These are phyloP conservation scores for Halichondria panicea DNA, from an alignment of 37 sponge, comb jelly and placozoan species.

Conservation along the genomic window DNA sequence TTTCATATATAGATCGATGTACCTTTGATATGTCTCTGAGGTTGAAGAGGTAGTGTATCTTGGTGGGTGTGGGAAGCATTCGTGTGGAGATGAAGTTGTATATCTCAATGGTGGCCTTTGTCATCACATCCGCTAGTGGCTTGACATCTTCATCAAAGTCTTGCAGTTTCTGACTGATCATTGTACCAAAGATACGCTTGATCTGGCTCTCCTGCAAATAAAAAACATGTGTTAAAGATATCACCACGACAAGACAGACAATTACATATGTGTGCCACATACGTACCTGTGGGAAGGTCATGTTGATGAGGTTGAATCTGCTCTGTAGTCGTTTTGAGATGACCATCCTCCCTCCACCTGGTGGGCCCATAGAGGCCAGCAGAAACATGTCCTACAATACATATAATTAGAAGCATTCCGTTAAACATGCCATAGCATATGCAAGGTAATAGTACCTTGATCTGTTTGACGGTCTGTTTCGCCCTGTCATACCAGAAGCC, in stretches of 20 bases:
- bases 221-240: neutral
- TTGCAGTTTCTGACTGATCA: slow-evolving; percentile 99
- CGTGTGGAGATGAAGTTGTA: slow-evolving; percentile 80
- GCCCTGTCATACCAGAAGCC: slow-evolving; percentile 97
- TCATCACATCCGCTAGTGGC: slow-evolving; percentile 92
- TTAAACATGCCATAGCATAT: neutral
- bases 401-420: too few species aligned
- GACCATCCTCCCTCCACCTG: slow-evolving; percentile 96
- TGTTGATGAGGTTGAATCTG: slow-evolving; percentile 95
- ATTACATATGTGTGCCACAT: neutral
- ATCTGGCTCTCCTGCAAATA: slow-evolving; percentile 87
- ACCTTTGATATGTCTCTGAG: slow-evolving; percentile 96
- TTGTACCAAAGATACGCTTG: slow-evolving; percentile 95
- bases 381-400: slow-evolving; percentile 89
- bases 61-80: slow-evolving; percentile 96
- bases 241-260: neutral
- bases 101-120: slow-evolving; percentile 92
- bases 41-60: slow-evolving; percentile 99
- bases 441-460: slow-evolving; percentile 52
- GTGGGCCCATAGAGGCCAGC: slow-evolving; percentile 99
- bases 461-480: slow-evolving; percentile 87
- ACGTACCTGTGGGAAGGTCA: slow-evolving; percentile 94
- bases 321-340: slow-evolving; percentile 95
- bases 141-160: slow-evolving; percentile 99
- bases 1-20: neutral